phyloP scores from a whole-genome alignment of 2,113 vertebrate species.

The Glaucidium brasilianum region DNA sequence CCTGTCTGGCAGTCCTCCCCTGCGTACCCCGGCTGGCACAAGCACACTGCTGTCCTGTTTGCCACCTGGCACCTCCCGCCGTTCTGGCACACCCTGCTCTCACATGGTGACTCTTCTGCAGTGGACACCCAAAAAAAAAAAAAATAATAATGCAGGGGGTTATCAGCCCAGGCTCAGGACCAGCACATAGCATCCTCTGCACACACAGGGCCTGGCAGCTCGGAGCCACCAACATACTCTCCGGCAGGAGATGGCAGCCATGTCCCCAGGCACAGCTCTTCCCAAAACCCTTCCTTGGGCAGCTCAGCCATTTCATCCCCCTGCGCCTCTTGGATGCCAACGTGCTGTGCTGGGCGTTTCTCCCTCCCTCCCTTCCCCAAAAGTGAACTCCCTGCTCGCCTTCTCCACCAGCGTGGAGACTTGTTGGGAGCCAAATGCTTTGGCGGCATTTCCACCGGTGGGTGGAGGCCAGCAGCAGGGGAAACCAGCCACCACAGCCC shows the following conservation, averaged over 20 bases:
- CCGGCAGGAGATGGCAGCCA: accelerated
- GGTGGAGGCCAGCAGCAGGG: neutral
- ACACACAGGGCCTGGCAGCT: neutral
- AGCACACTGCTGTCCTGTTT: constrained; percentile 30
- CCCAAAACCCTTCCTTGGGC: neutral
- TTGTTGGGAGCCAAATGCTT: neutral
- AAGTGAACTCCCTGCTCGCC: neutral
- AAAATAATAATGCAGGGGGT: accelerated
- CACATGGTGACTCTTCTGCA: constrained; percentile 69
- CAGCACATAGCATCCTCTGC: neutral
- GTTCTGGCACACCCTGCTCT: constrained; percentile 64
- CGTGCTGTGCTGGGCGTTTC: neutral
- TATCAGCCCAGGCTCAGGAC: neutral
- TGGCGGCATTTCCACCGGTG: neutral
- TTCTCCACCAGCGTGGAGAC: neutral
- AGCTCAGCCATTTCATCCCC: neutral
- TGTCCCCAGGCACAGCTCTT: accelerated
- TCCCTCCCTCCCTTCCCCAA: neutral
- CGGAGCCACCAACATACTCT: neutral
- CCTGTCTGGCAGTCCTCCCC: constrained; percentile 69
- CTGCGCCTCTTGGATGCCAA: neutral
- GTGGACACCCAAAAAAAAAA: neutral
- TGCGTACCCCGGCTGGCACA: constrained; percentile 61
- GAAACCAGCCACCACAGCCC: accelerated
- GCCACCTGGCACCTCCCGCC: constrained; percentile 65